phyloP scores from a whole-genome alignment of 2,113 vertebrate genomes.

The Phylloscopus trochilus region DNA sequence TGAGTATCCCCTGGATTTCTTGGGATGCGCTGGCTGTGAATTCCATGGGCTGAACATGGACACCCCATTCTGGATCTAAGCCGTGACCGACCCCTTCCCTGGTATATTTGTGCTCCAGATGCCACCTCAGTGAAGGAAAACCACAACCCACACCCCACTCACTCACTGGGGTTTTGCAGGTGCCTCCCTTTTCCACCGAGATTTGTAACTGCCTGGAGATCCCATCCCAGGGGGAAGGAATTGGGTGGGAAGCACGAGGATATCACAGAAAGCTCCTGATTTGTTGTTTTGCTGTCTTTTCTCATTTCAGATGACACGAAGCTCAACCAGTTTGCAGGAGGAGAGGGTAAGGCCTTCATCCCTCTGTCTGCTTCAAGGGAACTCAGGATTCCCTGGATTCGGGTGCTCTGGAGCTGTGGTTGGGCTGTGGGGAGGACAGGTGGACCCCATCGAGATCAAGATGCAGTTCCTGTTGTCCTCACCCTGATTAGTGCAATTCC shows the following conservation, averaged over 20 bases:
- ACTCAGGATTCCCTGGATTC: not conserved
- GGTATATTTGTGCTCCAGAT: not conserved
- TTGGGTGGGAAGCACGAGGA: rapidly evolving
- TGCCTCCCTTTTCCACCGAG: not conserved
- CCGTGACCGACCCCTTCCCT: rapidly evolving
- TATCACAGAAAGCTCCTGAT: rapidly evolving
- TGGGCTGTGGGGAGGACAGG: not conserved
- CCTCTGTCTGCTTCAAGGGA: not conserved
- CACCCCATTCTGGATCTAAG: rapidly evolving
- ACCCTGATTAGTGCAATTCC: not conserved
- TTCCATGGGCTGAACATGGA: rapidly evolving
- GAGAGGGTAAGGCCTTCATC: constrained; percentile 74
- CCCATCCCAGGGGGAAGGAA: not conserved
- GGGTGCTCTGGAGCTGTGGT: not conserved
- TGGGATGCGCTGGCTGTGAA: rapidly evolving
- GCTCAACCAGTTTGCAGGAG: constrained; percentile 68
- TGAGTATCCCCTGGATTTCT: rapidly evolving
- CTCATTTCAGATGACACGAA: constrained; percentile 82
- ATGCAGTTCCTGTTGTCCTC: not conserved
- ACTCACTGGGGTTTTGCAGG: rapidly evolving
- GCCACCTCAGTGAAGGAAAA: not conserved
- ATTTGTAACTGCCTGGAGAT: rapidly evolving
- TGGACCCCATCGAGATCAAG: not conserved
- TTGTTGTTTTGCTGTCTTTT: not conserved
- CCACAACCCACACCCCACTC: rapidly evolving